Percentiles rank a stretch among this genome's conserved stretches.
Evolutionary conservation across 2,888 invertebrate species (phyloP).

Genomic region (Automeris io): DNA sequence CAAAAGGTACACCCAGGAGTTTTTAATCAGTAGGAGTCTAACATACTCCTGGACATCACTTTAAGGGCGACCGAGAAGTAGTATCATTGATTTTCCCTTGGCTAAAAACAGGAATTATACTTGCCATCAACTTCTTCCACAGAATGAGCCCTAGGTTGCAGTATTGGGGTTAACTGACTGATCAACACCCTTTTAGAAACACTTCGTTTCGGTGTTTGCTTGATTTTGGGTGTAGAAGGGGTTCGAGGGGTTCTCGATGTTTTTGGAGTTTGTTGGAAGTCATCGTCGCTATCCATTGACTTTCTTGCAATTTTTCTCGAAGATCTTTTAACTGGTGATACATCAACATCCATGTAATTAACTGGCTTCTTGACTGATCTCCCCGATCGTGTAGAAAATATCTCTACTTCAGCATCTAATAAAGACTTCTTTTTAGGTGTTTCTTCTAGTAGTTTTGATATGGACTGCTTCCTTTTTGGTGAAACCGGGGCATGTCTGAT

Average conservation of each 20-base stretch:
- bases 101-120: too few relatives aligned
- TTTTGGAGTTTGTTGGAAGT: conserved; percentile 36
- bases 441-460: conserved; percentile 36
- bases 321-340: conserved; percentile 44
- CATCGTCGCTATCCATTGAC: conserved; percentile 47
- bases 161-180: conserved; percentile 55
- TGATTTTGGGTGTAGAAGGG: conserved; percentile 16
- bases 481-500: conserved; percentile 49
- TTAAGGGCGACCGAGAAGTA: too few relatives aligned
- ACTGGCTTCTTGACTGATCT: conserved; percentile 35
- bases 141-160: conserved; percentile 49
- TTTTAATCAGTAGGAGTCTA: too few relatives aligned
- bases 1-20: too few relatives aligned
- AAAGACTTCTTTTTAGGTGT: conserved; percentile 54
- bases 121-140: conserved; percentile 58
- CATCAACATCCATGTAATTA: conserved; percentile 45
- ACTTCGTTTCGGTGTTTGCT: conserved; percentile 28
- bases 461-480: conserved; percentile 50
- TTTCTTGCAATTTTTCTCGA: conserved; percentile 37
- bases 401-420: conserved; percentile 44
- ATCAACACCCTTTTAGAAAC: conserved; percentile 46
- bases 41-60: too few relatives aligned
- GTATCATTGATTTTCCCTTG: too few relatives aligned
- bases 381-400: conserved; percentile 34
- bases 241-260: conserved; percentile 36